Conservation (phyloP, 2,888 invertebrate species). For the Callinectes sapidus region DNA sequence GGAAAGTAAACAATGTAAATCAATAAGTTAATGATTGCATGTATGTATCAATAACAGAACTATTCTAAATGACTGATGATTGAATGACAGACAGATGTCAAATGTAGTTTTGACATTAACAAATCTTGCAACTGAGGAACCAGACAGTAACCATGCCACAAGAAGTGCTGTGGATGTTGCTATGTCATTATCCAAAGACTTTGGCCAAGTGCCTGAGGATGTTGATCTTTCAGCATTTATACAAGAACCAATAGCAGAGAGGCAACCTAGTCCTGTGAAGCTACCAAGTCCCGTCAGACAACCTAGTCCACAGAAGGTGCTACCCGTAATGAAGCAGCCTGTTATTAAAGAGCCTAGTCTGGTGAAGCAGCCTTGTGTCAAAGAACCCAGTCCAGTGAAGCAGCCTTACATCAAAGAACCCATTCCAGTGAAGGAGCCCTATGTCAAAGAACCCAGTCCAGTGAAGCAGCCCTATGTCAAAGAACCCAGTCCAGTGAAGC, state of each 20-base stretch:
- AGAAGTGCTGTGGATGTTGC: conserved; percentile 66
- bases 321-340: not conserved
- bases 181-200: conserved; percentile 44
- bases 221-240: conserved; percentile 51
- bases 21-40: too few relatives aligned
- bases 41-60: too few relatives aligned
- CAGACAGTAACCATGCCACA: conserved; percentile 16
- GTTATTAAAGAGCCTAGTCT: conserved; percentile 10
- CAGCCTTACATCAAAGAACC: conserved; percentile 12
- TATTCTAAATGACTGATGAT: too few relatives aligned
- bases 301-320: conserved; percentile 44
- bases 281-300: conserved; percentile 1
- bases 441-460: conserved; percentile 7
- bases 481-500: not conserved
- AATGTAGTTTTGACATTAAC: too few relatives aligned
- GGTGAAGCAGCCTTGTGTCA: not conserved
- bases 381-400: conserved; percentile 9
- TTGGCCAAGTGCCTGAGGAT: conserved; percentile 59
- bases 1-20: too few relatives aligned
- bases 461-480: not conserved
- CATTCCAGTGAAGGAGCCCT: not conserved
- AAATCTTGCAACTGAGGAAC: conserved; percentile 41
- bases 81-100: too few relatives aligned
- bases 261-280: conserved; percentile 38
- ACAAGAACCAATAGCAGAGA: conserved; percentile 42